A percentile compares a stretch with the other conserved stretches of the same genome.
These are phyloP conservation scores for Drosophila persimilis DNA, from an alignment of 1,140 invertebrate genomes.

Conservation along the genomic window DNA sequence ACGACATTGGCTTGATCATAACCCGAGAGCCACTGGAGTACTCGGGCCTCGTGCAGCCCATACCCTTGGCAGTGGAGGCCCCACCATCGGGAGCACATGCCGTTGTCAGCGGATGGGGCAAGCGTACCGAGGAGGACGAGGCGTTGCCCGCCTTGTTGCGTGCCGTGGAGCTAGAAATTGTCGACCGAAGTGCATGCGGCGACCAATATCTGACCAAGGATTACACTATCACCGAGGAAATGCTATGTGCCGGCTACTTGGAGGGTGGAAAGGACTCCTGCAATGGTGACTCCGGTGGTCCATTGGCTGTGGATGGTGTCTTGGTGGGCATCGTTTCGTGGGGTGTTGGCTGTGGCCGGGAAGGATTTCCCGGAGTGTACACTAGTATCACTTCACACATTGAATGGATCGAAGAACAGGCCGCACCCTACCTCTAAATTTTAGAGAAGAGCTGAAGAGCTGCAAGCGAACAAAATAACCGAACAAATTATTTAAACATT, in stretches of 20 bases:
- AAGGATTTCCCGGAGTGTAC: slow-evolving; percentile 66
- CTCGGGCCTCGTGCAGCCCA: slow-evolving; percentile 56
- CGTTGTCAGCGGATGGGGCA: slow-evolving; percentile 84
- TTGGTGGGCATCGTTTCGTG: slow-evolving; percentile 64
- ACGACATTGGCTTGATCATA: slow-evolving; percentile 79
- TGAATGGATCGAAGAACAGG: slow-evolving; percentile 67
- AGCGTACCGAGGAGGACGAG: slow-evolving; percentile 56
- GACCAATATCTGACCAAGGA: slow-evolving; percentile 71
- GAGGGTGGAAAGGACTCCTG: slow-evolving; percentile 68
- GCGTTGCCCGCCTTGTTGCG: slow-evolving; percentile 58
- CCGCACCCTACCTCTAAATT: slow-evolving; percentile 50
- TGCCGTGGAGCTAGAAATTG: slow-evolving; percentile 81
- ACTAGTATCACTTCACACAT: slow-evolving; percentile 61
- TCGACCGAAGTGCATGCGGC: slow-evolving; percentile 63
- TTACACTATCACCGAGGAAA: slow-evolving; percentile 85
- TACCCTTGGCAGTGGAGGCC: slow-evolving; percentile 51
- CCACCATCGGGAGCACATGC: slow-evolving; percentile 60
- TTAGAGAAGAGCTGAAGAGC: neutral
- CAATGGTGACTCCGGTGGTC: slow-evolving; percentile 64
- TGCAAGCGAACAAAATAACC: slow-evolving; percentile 41
- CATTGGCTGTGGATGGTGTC: slow-evolving; percentile 57
- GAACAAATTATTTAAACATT: slow-evolving; percentile 42
- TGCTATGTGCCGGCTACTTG: slow-evolving; percentile 87
- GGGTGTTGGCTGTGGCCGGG: slow-evolving; percentile 64
- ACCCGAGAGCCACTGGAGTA: slow-evolving; percentile 53